These are phyloP conservation scores for Apis mellifera DNA, from an alignment of 1,140 invertebrate genomes.

Conservation along the genomic window Amel_HAv3.1 CM009940.2:6342001-6342500, in stretches of 20 bases:
- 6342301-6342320: slow-evolving; percentile 39
- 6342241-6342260: slow-evolving; percentile 50
- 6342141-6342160: neutral
- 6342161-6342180: neutral
- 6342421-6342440: slow-evolving; percentile 34
- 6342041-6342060: too few relatives aligned
- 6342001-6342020: neutral
- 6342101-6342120: too few relatives aligned
- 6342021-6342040: neutral
- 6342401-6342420: neutral
- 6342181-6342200: slow-evolving; percentile 31
- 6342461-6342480: slow-evolving; percentile 19
- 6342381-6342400: slow-evolving; percentile 8
- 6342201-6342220: slow-evolving; percentile 36
- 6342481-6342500: slow-evolving; percentile 58
- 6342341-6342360: slow-evolving; percentile 43
- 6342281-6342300: slow-evolving; percentile 24
- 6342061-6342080: too few relatives aligned
- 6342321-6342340: slow-evolving; percentile 36
- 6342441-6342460: slow-evolving; percentile 37
- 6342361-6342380: slow-evolving; percentile 51
- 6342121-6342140: too few relatives aligned
- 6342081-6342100: too few relatives aligned
- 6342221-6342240: slow-evolving; percentile 46
- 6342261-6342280: slow-evolving; percentile 49